These are phyloP conservation scores for Drosophila arizonae DNA, from an alignment of 1,140 invertebrate species.

Conservation along the genomic window DNA sequence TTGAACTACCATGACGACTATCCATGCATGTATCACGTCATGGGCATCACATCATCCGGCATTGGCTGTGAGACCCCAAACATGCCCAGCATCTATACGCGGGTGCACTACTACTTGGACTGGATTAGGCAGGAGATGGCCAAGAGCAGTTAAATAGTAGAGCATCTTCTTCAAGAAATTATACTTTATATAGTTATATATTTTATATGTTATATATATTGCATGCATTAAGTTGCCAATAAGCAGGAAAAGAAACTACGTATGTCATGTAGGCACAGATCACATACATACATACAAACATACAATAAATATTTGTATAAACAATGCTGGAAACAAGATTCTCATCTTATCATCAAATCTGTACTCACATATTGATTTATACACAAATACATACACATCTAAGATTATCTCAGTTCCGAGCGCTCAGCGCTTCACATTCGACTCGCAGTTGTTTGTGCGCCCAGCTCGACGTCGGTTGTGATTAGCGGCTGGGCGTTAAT, in stretches of 20 bases:
- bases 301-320: slow-evolving; percentile 13
- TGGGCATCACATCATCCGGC: slow-evolving; percentile 74
- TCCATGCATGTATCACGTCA: slow-evolving; percentile 69
- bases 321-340: slow-evolving; percentile 16
- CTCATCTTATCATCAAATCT: slow-evolving; percentile 11
- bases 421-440: neutral
- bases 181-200: no score
- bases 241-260: neutral
- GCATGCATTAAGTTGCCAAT: neutral
- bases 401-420: slow-evolving; percentile 15
- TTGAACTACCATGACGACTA: slow-evolving; percentile 55
- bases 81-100: slow-evolving; percentile 66
- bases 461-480: neutral
- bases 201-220: no score
- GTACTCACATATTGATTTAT: no score
- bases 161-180: no score
- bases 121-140: slow-evolving; percentile 69
- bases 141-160: neutral
- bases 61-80: slow-evolving; percentile 54
- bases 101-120: slow-evolving; percentile 61
- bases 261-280: neutral
- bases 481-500: slow-evolving; percentile 1
- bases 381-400: neutral
- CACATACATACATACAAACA: neutral
- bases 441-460: neutral